Percentiles rank a stretch among this genome's conserved stretches.
These are phyloP conservation scores for Torymus tubicola DNA, from an alignment of 2,888 invertebrate species.

Conservation along the genomic window DNA sequence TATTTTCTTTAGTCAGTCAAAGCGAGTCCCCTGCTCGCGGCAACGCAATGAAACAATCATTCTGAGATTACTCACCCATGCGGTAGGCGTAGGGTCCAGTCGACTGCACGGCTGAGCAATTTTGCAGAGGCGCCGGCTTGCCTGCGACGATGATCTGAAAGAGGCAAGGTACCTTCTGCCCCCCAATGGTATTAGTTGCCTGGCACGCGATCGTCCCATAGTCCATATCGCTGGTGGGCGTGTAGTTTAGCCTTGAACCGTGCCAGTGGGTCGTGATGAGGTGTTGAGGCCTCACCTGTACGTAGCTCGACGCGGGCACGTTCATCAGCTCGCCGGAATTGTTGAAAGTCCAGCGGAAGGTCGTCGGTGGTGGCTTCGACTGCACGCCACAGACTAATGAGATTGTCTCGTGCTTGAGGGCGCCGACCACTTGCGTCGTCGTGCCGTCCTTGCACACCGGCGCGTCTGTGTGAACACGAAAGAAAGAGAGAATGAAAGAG, in stretches of 20 bases:
- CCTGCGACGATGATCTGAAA: slow-evolving; percentile 93
- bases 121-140: slow-evolving; percentile 91
- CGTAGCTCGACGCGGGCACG: slow-evolving; percentile 82
- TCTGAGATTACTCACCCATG: slow-evolving; percentile 66
- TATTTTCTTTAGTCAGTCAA: too few relatives aligned
- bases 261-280: slow-evolving; percentile 78
- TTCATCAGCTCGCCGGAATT: slow-evolving; percentile 91
- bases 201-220: slow-evolving; percentile 93
- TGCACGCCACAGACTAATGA: slow-evolving; percentile 90
- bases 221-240: slow-evolving; percentile 90
- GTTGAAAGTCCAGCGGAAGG: slow-evolving; percentile 95
- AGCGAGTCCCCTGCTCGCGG: too few relatives aligned
- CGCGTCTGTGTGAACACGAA: slow-evolving; percentile 62
- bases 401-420: slow-evolving; percentile 91
- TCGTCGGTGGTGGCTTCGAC: slow-evolving; percentile 88
- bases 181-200: slow-evolving; percentile 89
- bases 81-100: slow-evolving; percentile 71
- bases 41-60: too few relatives aligned
- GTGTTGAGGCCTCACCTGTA: slow-evolving; percentile 70
- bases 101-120: slow-evolving; percentile 84
- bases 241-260: slow-evolving; percentile 87
- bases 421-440: slow-evolving; percentile 88
- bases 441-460: slow-evolving; percentile 79
- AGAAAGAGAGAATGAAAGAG: not conserved
- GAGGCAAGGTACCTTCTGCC: slow-evolving; percentile 89